Conservation (phyloP, 2,888 invertebrate genomes). For the Caenorhabditis virilis region DNA sequence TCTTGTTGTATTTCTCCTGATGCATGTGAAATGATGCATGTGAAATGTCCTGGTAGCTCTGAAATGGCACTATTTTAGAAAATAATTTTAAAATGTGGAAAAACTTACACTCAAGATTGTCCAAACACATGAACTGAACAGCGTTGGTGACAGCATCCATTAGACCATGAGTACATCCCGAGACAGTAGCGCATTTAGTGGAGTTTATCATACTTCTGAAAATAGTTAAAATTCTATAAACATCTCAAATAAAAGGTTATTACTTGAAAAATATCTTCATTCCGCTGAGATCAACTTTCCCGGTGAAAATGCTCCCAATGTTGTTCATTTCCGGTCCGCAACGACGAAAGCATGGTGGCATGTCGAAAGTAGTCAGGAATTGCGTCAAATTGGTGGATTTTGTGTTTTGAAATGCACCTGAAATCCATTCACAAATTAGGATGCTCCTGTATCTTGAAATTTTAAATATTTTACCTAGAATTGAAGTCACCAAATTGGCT, state of each 20-base stretch:
- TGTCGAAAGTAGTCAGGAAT: conserved; percentile 26
- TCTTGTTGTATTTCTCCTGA: conserved; percentile 27
- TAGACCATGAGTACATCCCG: conserved; percentile 20
- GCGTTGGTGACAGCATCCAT: conserved; percentile 24
- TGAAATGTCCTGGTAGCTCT: conserved; percentile 17
- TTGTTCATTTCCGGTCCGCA: conserved; percentile 26
- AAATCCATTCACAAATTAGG: neutral
- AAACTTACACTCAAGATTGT: conserved; percentile 27
- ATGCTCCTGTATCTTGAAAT: neutral
- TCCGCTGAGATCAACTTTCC: conserved; percentile 4
- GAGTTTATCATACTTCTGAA: conserved; percentile 17
- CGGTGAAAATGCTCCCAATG: conserved; percentile 6
- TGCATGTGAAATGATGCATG: conserved; percentile 17
- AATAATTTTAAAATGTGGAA: neutral
- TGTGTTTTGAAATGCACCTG: conserved; percentile 27
- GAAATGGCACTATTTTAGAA: conserved; percentile 3
- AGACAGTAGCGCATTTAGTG: conserved; percentile 19
- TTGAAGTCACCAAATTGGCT: neutral
- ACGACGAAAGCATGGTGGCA: conserved; percentile 20
- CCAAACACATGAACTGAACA: conserved; percentile 28
- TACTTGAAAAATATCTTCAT: conserved; percentile 10
- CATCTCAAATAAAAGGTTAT: neutral
- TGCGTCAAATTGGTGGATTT: conserved; percentile 26
- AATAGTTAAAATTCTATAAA: neutral
- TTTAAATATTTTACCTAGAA: neutral